Evolutionary conservation across 2,888 invertebrate species (phyloP).

Genomic region (Yponomeuta malinellus): DNA sequence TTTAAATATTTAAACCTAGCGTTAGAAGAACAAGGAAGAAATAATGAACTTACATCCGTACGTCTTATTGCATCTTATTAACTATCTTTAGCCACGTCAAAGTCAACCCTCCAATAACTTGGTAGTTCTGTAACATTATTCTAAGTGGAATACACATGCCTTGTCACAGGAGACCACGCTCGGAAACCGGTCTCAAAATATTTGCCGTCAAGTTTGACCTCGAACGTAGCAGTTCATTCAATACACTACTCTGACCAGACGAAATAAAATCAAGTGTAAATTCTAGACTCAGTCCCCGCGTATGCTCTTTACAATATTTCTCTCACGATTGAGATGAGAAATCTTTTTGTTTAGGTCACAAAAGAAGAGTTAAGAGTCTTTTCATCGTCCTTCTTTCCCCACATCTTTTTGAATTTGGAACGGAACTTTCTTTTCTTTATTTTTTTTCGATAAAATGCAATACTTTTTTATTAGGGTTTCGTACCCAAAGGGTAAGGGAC

Average conservation of each 20-base stretch:
- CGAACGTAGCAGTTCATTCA: constrained; percentile 27
- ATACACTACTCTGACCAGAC: constrained; percentile 14
- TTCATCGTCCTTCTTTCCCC: neutral
- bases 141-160: neutral
- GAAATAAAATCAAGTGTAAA: constrained; percentile 9
- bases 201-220: constrained; percentile 29
- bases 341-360: neutral
- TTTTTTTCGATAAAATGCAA: neutral
- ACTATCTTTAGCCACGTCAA: too few relatives aligned
- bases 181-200: constrained; percentile 28
- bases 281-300: neutral
- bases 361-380: neutral
- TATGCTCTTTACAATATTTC: neutral
- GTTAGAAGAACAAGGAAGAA: too few relatives aligned
- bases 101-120: too few relatives aligned
- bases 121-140: neutral
- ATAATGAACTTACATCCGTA: too few relatives aligned
- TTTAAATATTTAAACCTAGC: too few relatives aligned
- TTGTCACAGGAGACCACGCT: constrained; percentile 16
- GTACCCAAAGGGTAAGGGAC: too few relatives aligned
- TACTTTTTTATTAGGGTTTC: neutral
- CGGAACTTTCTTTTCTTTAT: neutral
- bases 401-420: neutral
- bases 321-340: neutral
- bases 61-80: too few relatives aligned